Conservation (phyloP, 1,140 invertebrate genomes). For the Listronotus bonariensis region DNA sequence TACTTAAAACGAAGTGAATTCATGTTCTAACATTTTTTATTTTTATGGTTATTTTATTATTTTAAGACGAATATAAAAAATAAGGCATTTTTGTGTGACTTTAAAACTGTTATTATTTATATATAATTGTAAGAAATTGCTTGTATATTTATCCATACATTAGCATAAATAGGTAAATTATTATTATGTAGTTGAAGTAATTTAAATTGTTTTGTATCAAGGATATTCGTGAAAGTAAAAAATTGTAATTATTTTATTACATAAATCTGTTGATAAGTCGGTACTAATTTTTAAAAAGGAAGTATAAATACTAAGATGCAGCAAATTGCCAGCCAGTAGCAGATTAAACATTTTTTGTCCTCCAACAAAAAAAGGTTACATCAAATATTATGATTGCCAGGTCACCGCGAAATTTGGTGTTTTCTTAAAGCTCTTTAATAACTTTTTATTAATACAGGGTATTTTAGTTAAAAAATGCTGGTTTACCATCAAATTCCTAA, state of each 20-base stretch:
- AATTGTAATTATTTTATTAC: constrained; percentile 14
- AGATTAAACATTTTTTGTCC: no score
- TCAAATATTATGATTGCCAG: no score
- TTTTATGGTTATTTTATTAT: no score
- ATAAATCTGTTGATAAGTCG: background rate
- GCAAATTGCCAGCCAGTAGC: no score
- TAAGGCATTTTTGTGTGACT: background rate
- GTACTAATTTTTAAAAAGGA: constrained; percentile 2
- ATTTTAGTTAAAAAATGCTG: no score
- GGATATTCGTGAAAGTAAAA: constrained; percentile 17
- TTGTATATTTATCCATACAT: constrained; percentile 1
- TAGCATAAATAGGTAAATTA: constrained; percentile 4
- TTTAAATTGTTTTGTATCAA: constrained; percentile 3
- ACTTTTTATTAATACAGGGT: no score
- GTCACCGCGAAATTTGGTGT: no score
- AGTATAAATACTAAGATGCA: background rate
- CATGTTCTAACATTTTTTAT: no score
- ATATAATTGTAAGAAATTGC: background rate
- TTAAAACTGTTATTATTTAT: background rate
- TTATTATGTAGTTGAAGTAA: background rate
- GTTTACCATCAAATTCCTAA: no score
- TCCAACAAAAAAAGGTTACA: no score
- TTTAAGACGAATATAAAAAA: background rate
- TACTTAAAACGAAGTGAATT: no score
- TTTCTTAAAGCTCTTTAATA: no score